phyloP scores from a whole-genome alignment of 2,797 vertebrate genomes.

The Peromyscus eremicus region DNA sequence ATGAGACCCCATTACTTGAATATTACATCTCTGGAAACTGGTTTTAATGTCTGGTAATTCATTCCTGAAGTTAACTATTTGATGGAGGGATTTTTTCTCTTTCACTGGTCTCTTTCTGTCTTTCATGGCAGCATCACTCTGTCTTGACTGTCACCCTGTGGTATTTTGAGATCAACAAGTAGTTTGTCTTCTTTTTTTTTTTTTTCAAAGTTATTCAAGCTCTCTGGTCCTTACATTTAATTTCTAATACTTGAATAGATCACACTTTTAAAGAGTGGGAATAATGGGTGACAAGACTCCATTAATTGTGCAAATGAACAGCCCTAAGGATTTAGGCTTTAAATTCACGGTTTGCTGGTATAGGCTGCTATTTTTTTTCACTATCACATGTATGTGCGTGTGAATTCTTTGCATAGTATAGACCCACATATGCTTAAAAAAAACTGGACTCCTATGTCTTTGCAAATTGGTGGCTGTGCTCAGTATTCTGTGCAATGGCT shows the following conservation, averaged over 20 bases:
- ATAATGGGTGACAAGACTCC: background rate
- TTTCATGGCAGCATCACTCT: background rate
- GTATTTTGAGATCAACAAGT: background rate
- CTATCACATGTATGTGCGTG: fast-evolving
- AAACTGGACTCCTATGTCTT: background rate
- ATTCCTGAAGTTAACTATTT: background rate
- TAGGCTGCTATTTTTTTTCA: background rate
- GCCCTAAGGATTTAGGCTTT: background rate
- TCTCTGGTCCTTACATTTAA: background rate
- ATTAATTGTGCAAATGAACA: background rate
- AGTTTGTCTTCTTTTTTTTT: background rate
- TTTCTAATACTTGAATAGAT: background rate
- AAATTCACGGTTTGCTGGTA: background rate
- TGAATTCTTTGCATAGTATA: background rate
- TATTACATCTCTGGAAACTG: background rate
- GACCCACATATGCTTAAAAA: background rate
- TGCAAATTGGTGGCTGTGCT: slow-evolving; percentile 74
- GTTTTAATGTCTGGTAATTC: background rate
- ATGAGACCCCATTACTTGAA: background rate
- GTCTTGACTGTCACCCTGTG: background rate
- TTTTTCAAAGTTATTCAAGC: background rate
- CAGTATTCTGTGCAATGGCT: slow-evolving; percentile 73
- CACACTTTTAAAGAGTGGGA: background rate
- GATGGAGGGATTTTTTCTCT: background rate
- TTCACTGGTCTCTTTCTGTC: background rate